A percentile compares a stretch with the other conserved stretches of the same genome.
These are phyloP conservation scores for Chelonus insularis DNA, from an alignment of 1,140 invertebrate genomes.

Conservation along the genomic window DNA sequence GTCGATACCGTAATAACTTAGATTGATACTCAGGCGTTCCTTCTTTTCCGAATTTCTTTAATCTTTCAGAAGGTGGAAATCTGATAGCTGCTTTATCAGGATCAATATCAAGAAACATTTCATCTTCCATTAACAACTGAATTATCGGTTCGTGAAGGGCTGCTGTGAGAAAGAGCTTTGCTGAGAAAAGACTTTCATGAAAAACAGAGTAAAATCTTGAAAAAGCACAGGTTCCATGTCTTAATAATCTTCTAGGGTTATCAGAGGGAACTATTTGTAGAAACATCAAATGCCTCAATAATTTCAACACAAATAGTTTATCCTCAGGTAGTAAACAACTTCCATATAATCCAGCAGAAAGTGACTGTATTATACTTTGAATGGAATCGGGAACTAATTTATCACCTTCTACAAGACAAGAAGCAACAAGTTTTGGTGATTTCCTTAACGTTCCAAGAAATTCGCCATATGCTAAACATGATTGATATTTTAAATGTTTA, in stretches of 20 bases:
- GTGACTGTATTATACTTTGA: slow-evolving; percentile 69
- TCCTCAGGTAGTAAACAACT: slow-evolving; percentile 82
- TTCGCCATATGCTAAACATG: slow-evolving; percentile 76
- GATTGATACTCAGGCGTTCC: slow-evolving; percentile 70
- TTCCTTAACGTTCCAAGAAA: slow-evolving; percentile 77
- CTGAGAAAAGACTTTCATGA: slow-evolving; percentile 87
- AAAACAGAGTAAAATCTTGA: slow-evolving; percentile 86
- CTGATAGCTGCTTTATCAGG: slow-evolving; percentile 80
- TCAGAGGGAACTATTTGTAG: slow-evolving; percentile 79
- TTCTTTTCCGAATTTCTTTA: slow-evolving; percentile 79
- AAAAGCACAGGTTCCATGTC: slow-evolving; percentile 86
- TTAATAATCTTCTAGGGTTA: slow-evolving; percentile 82
- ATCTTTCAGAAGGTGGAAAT: slow-evolving; percentile 70
- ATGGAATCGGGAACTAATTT: slow-evolving; percentile 65
- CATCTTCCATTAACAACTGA: slow-evolving; percentile 89
- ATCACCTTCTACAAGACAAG: slow-evolving; percentile 80
- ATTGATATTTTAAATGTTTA: slow-evolving; percentile 81
- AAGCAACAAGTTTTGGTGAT: slow-evolving; percentile 78
- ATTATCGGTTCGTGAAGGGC: slow-evolving; percentile 90
- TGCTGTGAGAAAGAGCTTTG: slow-evolving; percentile 90
- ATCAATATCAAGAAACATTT: slow-evolving; percentile 91
- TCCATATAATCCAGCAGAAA: slow-evolving; percentile 83
- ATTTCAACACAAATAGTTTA: slow-evolving; percentile 74
- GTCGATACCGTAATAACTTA: slow-evolving; percentile 76
- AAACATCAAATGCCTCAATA: slow-evolving; percentile 81